phyloP scores from a whole-genome alignment of 2,113 vertebrate species.

The Condylura cristata region DNA sequence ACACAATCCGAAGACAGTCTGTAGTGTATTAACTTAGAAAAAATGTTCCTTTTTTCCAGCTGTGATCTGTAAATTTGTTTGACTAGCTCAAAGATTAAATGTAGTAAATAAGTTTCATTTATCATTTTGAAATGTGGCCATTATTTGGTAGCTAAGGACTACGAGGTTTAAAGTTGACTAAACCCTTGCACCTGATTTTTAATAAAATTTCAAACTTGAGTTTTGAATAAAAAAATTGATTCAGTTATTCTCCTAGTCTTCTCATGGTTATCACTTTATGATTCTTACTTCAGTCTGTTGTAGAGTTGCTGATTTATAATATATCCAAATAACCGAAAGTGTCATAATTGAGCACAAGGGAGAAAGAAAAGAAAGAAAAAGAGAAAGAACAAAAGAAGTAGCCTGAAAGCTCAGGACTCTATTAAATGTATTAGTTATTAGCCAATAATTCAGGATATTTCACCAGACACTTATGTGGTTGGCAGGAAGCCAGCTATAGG shows the following conservation, averaged over 20 bases:
- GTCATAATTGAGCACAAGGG: constrained; percentile 28
- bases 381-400: neutral
- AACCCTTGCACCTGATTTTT: neutral
- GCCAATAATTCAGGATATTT: constrained; percentile 22
- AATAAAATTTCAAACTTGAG: neutral
- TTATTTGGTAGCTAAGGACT: neutral
- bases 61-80: neutral
- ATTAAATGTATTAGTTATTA: constrained; percentile 28
- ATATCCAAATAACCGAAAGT: neutral
- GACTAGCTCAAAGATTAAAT: neutral
- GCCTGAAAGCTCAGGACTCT: neutral
- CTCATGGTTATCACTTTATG: neutral
- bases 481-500: constrained; percentile 49
- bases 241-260: neutral
- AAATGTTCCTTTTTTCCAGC: neutral
- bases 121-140: constrained; percentile 20
- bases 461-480: neutral
- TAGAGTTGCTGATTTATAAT: constrained; percentile 2
- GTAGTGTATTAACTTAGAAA: neutral
- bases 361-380: neutral
- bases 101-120: neutral
- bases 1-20: too few species aligned
- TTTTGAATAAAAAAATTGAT: too few species aligned
- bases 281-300: neutral
- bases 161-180: constrained; percentile 32